phyloP scores from a whole-genome alignment of 2,113 vertebrate genomes.

The Nothocercus nigrocapillus region DNA sequence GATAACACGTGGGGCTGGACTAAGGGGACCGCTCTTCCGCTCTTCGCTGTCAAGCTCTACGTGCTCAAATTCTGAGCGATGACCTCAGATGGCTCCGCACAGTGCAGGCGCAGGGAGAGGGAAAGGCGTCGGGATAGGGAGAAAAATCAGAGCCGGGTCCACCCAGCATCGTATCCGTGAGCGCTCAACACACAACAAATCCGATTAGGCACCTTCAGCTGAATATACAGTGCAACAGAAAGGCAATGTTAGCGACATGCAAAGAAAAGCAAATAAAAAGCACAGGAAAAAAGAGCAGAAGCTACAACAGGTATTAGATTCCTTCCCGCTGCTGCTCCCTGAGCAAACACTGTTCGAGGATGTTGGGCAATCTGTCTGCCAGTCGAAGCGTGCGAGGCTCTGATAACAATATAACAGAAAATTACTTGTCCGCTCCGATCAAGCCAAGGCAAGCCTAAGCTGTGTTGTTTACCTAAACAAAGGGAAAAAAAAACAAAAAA shows the following conservation, averaged over 20 bases:
- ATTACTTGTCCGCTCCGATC: neutral
- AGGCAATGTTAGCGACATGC: neutral
- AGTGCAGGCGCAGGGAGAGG: neutral
- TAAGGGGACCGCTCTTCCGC: neutral
- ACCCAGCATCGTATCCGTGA: neutral
- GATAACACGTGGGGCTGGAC: neutral
- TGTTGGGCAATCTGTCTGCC: conserved; percentile 15
- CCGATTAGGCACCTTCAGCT: neutral
- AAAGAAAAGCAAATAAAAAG: neutral
- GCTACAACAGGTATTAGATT: conserved; percentile 7
- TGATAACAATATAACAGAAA: neutral
- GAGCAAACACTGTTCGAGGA: conserved; percentile 6
- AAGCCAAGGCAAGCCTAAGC: neutral
- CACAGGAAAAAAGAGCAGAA: neutral
- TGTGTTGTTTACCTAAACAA: neutral
- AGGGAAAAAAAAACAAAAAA: neutral
- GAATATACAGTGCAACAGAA: neutral
- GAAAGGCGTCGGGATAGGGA: neutral
- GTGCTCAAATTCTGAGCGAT: too few species aligned
- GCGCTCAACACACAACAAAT: neutral
- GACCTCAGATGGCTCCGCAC: neutral
- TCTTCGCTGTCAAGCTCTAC: neutral
- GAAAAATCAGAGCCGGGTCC: neutral
- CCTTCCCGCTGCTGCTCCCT: neutral
- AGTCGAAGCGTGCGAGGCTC: neutral